Base-by-base conservation (phyloP, 92 coral and sea anemone species). In the Parazoanthus swiftii region DNA sequence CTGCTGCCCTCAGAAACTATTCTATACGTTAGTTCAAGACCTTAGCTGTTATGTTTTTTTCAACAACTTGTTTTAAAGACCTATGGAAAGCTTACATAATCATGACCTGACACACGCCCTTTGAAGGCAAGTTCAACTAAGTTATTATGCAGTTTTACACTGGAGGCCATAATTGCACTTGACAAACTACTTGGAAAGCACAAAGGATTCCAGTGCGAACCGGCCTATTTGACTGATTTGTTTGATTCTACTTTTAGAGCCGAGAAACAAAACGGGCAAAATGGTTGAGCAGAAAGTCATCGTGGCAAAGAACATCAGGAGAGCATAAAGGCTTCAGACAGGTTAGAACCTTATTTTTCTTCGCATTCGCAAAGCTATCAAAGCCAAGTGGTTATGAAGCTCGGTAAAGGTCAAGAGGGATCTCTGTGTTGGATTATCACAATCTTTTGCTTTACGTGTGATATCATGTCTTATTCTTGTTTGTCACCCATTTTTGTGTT, bases 231-330 rank as follows among this genome's bases (percentile, higher is more conserved):
- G 7, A 48, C 51, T 48, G 11, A 48, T 48, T 70, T 5, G 25
- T 72, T 1, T 72, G 4, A 9, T 14, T 72, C 76, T 18, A 29
- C 37, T 35, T 38, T 18, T 68, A 92, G 95, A 94, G 88, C 13
- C 91, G 95, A 86, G 98, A 95, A 42, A 93, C 89, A 92, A 88
- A 92, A 80, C 91, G 98, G 37, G 85, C 98, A n/a, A 95, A 95
- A 74, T 95, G 98, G 98, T 68, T 93, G 10, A 89, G 76, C 76
- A 91, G 98, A 35, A 95, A 95, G 86, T 89, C 95, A 11, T 95
- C 98, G 10, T 93, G 98, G 98, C 98, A 95, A 76, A 91, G 93
- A 77, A 75, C 92, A 76, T 85, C 95, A 2, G 85, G 91, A 6
- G 92, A 95, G 72, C 95, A 67, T 89, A 77, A 81, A 86, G 86